Base-by-base conservation (phyloP, 2,888 invertebrate genomes). In the Dryobotodes eremita region DNA sequence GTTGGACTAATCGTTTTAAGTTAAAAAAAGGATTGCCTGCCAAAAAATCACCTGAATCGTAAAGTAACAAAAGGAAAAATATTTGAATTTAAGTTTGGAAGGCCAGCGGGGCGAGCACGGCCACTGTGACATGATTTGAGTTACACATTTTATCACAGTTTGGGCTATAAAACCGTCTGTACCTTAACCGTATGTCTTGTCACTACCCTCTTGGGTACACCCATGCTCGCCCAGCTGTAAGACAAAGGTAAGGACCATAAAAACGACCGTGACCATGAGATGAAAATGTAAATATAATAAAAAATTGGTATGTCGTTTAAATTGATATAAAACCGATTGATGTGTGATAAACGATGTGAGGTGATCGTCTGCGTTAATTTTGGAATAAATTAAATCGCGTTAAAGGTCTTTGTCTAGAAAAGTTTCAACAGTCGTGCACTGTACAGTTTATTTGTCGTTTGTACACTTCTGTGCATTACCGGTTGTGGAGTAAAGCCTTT, bases 211-310 rank as follows among this genome's bases (percentile, higher is more conserved):
- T n/a, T n/a, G n/a, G n/a, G n/a, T n/a, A n/a, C n/a, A n/a, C n/a
- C n/a, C n/a, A n/a, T n/a, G n/a, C n/a, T n/a, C n/a, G n/a, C n/a
- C n/a, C n/a, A n/a, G n/a, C n/a, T n/a, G n/a, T 48, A 15, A 17
- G 36, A 68, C 68, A 80, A 83, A 84, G 80, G 83, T 80, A 82
- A 88, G 88, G 71, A 68, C 80, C 82, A 89, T 84, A 84, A 77
- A 79, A 69, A 80, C 84, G 82, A 77, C 89, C 85, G 8, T 89
- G 89, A 89, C 81, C 82, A 76, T 81, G 82, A 88, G 70, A 86
- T 82, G 65, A 61, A n/a, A 59, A 72, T 53, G 66, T 42, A 55
- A 53, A 78, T 81, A 72, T 74, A 71, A 68, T 68, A 68, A 71
- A 50, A 75, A 61, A 0, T 77, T 81, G n/a, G n/a, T 59, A 66